These are phyloP conservation scores for Panulirus ornatus DNA, from an alignment of 1,140 invertebrate species.

Conservation along the genomic window DNA sequence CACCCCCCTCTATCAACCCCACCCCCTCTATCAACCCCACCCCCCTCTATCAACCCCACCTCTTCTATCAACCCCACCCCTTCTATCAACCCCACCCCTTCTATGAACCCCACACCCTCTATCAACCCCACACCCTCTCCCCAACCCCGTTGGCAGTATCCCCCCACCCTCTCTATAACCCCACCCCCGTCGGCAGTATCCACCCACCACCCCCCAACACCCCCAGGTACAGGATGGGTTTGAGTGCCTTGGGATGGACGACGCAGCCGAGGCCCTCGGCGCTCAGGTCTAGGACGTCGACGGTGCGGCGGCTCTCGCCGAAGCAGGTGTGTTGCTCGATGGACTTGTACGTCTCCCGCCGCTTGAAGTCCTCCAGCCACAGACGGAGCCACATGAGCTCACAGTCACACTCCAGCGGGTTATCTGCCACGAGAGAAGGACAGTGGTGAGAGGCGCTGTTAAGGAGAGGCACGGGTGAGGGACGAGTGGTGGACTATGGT, in stretches of 20 bases:
- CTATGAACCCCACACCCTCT: too few relatives aligned
- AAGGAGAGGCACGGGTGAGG: slow-evolving; percentile 60
- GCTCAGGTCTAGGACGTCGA: slow-evolving; percentile 41
- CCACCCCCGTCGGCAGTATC: neutral
- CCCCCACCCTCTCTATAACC: too few relatives aligned
- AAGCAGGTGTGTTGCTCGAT: slow-evolving; percentile 65
- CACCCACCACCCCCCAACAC: neutral
- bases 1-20: too few relatives aligned
- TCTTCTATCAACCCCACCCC: too few relatives aligned
- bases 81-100: too few relatives aligned
- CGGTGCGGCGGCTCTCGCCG: slow-evolving; percentile 10
- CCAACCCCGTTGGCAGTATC: too few relatives aligned
- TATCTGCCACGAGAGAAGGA: slow-evolving; percentile 83
- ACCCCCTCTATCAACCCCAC: too few relatives aligned
- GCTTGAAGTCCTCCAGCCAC: slow-evolving; percentile 81
- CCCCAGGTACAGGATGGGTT: neutral
- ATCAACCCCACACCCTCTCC: too few relatives aligned
- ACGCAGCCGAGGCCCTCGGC: slow-evolving; percentile 34
- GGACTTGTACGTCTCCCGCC: slow-evolving; percentile 60
- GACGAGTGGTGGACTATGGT: neutral
- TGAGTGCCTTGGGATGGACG: neutral
- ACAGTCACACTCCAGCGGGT: slow-evolving; percentile 92
- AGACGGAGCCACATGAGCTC: slow-evolving; percentile 91
- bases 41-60: too few relatives aligned
- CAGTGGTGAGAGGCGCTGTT: slow-evolving; percentile 23